Base-by-base conservation (phyloP, 1,140 invertebrate species). In the Nautilus pompilius region DNA sequence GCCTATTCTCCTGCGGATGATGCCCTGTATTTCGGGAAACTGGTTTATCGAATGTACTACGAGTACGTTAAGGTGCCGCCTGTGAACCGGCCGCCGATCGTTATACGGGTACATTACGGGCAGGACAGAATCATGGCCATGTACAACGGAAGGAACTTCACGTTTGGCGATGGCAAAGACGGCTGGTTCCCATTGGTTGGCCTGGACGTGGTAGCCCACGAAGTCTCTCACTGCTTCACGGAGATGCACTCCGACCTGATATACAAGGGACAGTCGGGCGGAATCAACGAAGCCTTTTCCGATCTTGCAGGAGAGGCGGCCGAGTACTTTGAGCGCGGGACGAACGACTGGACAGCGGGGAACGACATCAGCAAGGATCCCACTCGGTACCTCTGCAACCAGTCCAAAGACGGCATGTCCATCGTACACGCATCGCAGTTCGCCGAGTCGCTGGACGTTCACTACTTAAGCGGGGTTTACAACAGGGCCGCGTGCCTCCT, bases 211-310 rank as follows among this genome's bases (percentile, higher is more conserved):
- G 22, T 73, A 3, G 59, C 53, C 26, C 74, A 76, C 33, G 72
- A 76, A 48, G n/a, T 74, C 1, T 65, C 54, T 1, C 74, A 76
- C 48, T 70, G 60, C 2, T 68, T 74, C 22, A 71, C 72, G 2
- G 68, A 74, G 17, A 17, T 54, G 2, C 55, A 70, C 49, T 68
- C 72, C 2, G 22, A 59, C 26, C 56, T 76, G 1, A 59, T 61
- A 26, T 76, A 74, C 59, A 32, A 20, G 17, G 59, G 59, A 6
- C 66, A 74, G 33, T 69, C 70, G 0, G 74, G 74, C 1, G 70
- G 48, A 10, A 65, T 76, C 10, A 63, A 68, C 41, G 74, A 76
- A 65, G 62, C 74, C 1, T 74, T 68, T 46, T 70, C 72, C 15
- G 74, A 76, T 46, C 63, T 76, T 2, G 60, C 60, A n/a, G 74